These are phyloP conservation scores for Lichenostomus cassidix DNA, from an alignment of 2,113 vertebrate genomes.

Conservation along the genomic window DNA sequence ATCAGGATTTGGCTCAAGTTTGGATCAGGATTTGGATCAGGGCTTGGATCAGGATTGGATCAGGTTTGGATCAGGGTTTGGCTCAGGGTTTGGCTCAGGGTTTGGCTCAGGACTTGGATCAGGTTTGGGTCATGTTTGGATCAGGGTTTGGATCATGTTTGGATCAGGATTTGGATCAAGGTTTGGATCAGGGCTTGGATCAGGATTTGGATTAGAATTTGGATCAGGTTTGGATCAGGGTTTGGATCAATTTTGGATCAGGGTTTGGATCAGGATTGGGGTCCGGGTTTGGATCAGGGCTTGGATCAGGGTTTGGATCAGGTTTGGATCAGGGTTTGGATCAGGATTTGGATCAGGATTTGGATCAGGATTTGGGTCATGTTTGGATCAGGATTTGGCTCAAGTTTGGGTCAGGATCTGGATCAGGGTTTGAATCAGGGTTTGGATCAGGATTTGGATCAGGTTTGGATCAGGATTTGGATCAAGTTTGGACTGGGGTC, in stretches of 20 bases:
- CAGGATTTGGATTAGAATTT: background rate
- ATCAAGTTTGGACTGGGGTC: too few relatives aligned
- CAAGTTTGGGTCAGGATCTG: too few relatives aligned
- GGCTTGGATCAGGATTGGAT: background rate
- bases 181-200: background rate
- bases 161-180: background rate
- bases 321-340: background rate
- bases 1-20: too few relatives aligned
- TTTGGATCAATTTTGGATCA: background rate
- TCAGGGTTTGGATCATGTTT: too few relatives aligned
- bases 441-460: background rate
- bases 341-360: too few relatives aligned
- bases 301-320: background rate
- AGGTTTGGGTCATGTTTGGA: too few relatives aligned
- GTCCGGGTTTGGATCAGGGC: background rate
- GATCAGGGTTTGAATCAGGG: background rate
- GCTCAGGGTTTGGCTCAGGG: too few relatives aligned
- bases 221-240: background rate
- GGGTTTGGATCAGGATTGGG: background rate
- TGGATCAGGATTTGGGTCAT: background rate
- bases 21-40: too few relatives aligned
- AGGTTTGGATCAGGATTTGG: too few relatives aligned
- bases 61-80: background rate
- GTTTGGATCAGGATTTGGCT: too few relatives aligned
- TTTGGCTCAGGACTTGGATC: too few relatives aligned